These are phyloP conservation scores for Danaus melanippus DNA, from an alignment of 1,140 invertebrate genomes.

Conservation along the genomic window DNA sequence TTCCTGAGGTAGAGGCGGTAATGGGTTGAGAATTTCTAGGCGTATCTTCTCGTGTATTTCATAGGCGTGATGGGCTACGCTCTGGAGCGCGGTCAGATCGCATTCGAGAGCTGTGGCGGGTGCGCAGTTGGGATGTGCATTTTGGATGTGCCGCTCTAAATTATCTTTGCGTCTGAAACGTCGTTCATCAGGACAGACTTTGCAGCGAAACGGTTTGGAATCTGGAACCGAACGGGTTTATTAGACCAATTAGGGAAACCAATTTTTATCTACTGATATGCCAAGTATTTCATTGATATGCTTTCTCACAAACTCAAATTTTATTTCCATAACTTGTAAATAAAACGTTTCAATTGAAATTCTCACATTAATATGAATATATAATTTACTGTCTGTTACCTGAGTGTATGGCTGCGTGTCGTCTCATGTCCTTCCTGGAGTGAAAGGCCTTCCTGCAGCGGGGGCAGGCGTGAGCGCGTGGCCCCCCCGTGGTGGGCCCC, in stretches of 20 bases:
- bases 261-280: no score
- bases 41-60: slow-evolving; percentile 39
- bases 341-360: no score
- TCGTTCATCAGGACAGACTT: slow-evolving; percentile 67
- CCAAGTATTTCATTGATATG: no score
- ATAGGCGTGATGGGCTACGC: slow-evolving; percentile 23
- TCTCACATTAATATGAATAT: background rate
- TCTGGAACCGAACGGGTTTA: slow-evolving; percentile 41
- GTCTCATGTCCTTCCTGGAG: slow-evolving; percentile 71
- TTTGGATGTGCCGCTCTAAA: slow-evolving; percentile 75
- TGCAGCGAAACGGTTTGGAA: slow-evolving; percentile 74
- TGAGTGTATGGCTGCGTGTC: slow-evolving; percentile 71
- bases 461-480: slow-evolving; percentile 63
- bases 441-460: slow-evolving; percentile 71
- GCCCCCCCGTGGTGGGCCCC: slow-evolving; percentile 28
- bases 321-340: no score
- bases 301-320: no score
- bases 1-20: slow-evolving; percentile 43
- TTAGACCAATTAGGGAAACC: no score
- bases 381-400: slow-evolving; percentile 37
- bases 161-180: slow-evolving; percentile 77
- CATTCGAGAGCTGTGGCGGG: slow-evolving; percentile 41
- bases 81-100: slow-evolving; percentile 37
- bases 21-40: slow-evolving; percentile 45
- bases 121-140: slow-evolving; percentile 73